These are phyloP conservation scores for Lichenostomus cassidix DNA, from an alignment of 2,113 vertebrate species.

Conservation along the genomic window DNA sequence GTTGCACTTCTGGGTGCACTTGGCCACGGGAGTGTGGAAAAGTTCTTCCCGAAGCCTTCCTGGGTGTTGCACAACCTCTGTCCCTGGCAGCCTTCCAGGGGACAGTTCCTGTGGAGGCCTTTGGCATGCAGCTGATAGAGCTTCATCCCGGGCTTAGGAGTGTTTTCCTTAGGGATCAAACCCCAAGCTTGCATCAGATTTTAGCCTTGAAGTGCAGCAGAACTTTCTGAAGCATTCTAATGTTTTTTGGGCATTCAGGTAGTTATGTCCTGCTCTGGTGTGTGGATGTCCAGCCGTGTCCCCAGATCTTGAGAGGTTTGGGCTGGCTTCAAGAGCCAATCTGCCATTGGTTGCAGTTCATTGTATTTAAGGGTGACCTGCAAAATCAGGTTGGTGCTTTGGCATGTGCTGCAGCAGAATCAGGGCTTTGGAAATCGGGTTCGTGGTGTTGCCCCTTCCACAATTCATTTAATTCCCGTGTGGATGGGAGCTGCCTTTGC, in stretches of 20 bases:
- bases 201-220: not conserved
- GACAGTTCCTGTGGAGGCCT: not conserved
- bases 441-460: not conserved
- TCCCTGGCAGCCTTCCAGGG: slow-evolving; percentile 33
- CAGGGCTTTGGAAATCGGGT: not conserved
- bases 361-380: slow-evolving; percentile 34
- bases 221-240: slow-evolving; percentile 7
- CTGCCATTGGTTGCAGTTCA: not conserved
- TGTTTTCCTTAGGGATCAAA: not conserved
- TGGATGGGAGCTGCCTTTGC: not conserved
- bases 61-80: not conserved
- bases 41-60: not conserved
- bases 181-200: not conserved
- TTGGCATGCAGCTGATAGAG: slow-evolving; percentile 11
- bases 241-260: not conserved
- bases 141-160: not conserved
- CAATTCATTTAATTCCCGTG: not conserved
- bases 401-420: not conserved
- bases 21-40: not conserved
- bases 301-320: not conserved
- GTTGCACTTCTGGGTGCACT: slow-evolving; percentile 37
- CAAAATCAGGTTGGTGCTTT: not conserved
- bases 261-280: not conserved
- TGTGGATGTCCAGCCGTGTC: not conserved
- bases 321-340: not conserved